Evolutionary conservation across 1,140 invertebrate genomes (phyloP).

Genomic region (Octopus bimaculoides): DNA sequence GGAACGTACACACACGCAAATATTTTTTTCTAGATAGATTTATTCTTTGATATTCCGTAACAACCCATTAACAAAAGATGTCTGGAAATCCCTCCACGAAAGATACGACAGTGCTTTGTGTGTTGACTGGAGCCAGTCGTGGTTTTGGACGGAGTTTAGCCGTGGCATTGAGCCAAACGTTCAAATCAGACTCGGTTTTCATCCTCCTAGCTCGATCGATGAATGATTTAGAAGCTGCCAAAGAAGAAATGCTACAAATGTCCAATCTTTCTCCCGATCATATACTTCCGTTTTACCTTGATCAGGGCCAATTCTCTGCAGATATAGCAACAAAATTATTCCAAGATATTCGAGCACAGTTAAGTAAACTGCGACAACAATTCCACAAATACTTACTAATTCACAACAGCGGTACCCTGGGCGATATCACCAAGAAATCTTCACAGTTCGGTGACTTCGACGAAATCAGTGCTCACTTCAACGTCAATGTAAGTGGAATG

Average conservation of each 20-base stretch:
- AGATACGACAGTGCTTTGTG: conserved; percentile 5
- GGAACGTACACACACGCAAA: no score
- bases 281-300: background rate
- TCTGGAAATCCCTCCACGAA: no score
- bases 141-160: conserved; percentile 82
- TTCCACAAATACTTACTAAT: conserved; percentile 75
- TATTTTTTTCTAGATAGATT: no score
- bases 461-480: conserved; percentile 64
- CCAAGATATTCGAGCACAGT: no score
- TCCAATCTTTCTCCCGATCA: background rate
- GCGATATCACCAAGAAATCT: conserved; percentile 68
- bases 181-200: conserved; percentile 68
- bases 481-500: conserved; percentile 78
- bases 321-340: no score
- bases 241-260: conserved; percentile 53
- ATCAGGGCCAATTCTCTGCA: background rate
- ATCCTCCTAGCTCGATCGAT: conserved; percentile 75
- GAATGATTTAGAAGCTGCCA: conserved; percentile 62
- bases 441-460: conserved; percentile 59
- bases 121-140: conserved; percentile 80
- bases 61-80: no score
- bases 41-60: no score
- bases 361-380: background rate
- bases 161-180: conserved; percentile 65
- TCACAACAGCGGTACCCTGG: conserved; percentile 87